A percentile compares a stretch with the other conserved stretches of the same genome.
These are phyloP conservation scores for Drosophila repletoides DNA, from an alignment of 1,140 invertebrate species.

Conservation along the genomic window DNA sequence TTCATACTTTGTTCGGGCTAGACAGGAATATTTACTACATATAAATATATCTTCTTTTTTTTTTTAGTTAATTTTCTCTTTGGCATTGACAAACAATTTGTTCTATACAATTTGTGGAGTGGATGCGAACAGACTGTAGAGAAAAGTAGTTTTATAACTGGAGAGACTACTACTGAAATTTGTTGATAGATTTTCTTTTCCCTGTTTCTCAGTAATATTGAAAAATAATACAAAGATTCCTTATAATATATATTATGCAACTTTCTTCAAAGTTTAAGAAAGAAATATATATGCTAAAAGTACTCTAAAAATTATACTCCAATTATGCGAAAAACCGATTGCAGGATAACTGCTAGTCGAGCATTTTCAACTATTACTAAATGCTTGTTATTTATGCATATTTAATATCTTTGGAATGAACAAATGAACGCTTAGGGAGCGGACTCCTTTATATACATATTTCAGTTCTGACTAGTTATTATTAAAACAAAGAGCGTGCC, in stretches of 20 bases:
- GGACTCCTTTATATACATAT: background rate
- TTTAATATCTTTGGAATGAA: slow-evolving; percentile 65
- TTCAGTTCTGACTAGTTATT: slow-evolving; percentile 52
- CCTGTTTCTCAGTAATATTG: too few species aligned
- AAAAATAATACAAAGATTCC: too few species aligned
- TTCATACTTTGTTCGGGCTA: background rate
- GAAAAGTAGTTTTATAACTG: background rate
- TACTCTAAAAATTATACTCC: too few species aligned
- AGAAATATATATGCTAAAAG: too few species aligned
- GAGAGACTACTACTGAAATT: too few species aligned
- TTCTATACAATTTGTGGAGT: slow-evolving; percentile 49
- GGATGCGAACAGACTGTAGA: slow-evolving; percentile 20
- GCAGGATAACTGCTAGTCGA: background rate
- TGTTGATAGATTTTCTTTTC: too few species aligned
- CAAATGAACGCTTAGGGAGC: slow-evolving; percentile 21
- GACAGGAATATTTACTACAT: too few species aligned
- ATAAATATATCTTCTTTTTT: too few species aligned
- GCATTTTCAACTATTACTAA: background rate
- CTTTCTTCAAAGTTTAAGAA: background rate
- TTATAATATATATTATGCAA: background rate
- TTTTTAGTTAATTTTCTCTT: slow-evolving; percentile 35
- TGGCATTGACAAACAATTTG: slow-evolving; percentile 50
- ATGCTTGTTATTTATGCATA: slow-evolving; percentile 68
- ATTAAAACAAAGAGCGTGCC: slow-evolving; percentile 74
- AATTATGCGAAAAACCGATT: background rate